Base-by-base conservation (phyloP, 2,797 vertebrate species). In the Pipistrellus nathusii region DNA sequence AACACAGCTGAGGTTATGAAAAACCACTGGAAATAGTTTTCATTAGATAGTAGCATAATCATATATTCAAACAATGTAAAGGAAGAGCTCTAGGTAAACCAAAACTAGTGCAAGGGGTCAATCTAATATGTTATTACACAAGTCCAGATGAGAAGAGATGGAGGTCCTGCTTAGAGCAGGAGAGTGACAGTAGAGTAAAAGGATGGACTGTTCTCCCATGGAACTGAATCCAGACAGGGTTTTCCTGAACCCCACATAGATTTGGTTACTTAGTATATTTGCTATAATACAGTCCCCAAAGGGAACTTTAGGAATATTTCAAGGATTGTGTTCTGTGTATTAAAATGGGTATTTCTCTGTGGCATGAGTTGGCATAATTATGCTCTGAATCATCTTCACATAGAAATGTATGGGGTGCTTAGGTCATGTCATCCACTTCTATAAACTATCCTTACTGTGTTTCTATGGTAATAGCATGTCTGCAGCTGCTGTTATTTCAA, bases 391-490 rank as follows among this genome's bases (percentile, higher is more conserved):
- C 21, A n/a, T 93, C 87, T 95, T 96, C 95, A 80, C 53, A 66
- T 53, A 80, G 48, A 94, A 91, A 51, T 88, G 66, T 1, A 20
- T 94, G 46, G 86, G 76, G 82, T 68, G 57, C 32, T 93, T 73
- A 71, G 81, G 90, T 94, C 89, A 66, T 90, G 72, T 88, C 87
- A 91, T 94, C 95, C 95, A 94, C 64, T 96, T 96, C 77, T 72
- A 78, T 94, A 94, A 85, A 73, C 94, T 76, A 82, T 69, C 76
- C 64, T 91, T 91, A 93, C 90, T 94, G 69, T 93, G 95, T 96
- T 97, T 92, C 96, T 83, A 96, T 94, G 94, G 96, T 90, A 91
- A 96, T 90, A 71, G 87, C 0, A n/a, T 95, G 96, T 96, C 94
- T 93, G 86, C 93, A 95, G 94, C 91, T 94, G 90, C 81, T 96